These are phyloP conservation scores for Neosilurus mollespiculum DNA, from an alignment of 2,797 vertebrate species.

Conservation along the genomic window DNA sequence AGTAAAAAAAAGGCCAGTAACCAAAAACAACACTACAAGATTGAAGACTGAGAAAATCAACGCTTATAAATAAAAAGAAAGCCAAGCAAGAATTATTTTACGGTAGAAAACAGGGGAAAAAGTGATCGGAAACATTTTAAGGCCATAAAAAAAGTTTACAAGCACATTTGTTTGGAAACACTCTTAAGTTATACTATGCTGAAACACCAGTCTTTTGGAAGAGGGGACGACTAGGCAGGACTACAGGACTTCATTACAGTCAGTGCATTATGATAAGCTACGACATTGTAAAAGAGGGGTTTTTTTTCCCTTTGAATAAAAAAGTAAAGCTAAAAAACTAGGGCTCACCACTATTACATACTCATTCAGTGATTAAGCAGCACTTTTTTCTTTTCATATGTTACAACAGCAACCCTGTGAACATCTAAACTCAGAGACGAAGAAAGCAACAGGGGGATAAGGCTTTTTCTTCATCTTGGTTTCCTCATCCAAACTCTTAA, in stretches of 20 bases:
- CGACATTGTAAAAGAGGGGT: slow-evolving; percentile 70
- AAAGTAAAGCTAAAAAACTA: slow-evolving; percentile 79
- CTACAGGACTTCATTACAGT: slow-evolving; percentile 91
- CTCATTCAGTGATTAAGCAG: slow-evolving; percentile 98
- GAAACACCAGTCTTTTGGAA: slow-evolving; percentile 95
- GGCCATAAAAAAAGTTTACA: slow-evolving; percentile 97
- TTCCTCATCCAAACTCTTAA: slow-evolving; percentile 61
- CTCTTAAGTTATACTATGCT: slow-evolving; percentile 94
- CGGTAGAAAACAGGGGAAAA: slow-evolving; percentile 85
- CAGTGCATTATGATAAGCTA: slow-evolving; percentile 96
- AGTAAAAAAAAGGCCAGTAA: slow-evolving; percentile 88
- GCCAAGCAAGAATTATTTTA: slow-evolving; percentile 88
- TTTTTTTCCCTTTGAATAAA: slow-evolving; percentile 89
- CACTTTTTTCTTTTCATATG: slow-evolving; percentile 86
- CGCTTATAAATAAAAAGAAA: slow-evolving; percentile 99
- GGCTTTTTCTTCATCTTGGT: slow-evolving; percentile 98
- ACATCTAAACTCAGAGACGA: slow-evolving; percentile 91
- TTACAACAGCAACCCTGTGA: slow-evolving; percentile 99
- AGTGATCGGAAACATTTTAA: slow-evolving; percentile 80
- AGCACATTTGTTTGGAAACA: slow-evolving; percentile 90
- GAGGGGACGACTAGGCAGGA: slow-evolving; percentile 87
- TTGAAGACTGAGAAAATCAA: slow-evolving; percentile 87
- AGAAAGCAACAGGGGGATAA: slow-evolving; percentile 96
- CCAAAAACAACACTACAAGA: slow-evolving; percentile 87
- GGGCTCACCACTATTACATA: slow-evolving; percentile 91